Percentiles rank a stretch among this genome's conserved stretches.
phyloP scores from a whole-genome alignment of 2,888 invertebrate genomes.

The Bhutanitis thaidina region DNA sequence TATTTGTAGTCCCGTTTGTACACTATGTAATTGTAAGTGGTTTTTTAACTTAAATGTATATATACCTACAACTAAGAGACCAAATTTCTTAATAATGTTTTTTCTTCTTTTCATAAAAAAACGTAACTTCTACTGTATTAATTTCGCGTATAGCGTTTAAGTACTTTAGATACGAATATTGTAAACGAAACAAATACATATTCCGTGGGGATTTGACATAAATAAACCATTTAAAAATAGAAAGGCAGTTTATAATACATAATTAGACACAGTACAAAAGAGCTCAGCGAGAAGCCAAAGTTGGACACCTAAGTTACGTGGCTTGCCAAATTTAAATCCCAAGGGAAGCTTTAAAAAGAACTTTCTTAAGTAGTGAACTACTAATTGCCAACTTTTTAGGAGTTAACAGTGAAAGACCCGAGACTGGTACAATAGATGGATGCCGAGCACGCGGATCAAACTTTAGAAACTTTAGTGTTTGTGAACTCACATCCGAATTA shows the following conservation, averaged over 20 bases:
- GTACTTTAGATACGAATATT: too few relatives aligned
- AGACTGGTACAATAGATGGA: slow-evolving; percentile 8
- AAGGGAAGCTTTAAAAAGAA: slow-evolving; percentile 17
- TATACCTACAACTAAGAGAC: too few relatives aligned
- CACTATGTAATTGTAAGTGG: too few relatives aligned
- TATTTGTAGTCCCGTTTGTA: too few relatives aligned
- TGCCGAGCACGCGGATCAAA: slow-evolving; percentile 1
- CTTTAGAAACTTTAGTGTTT: not conserved
- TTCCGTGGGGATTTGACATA: too few relatives aligned
- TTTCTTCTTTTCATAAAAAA: too few relatives aligned
- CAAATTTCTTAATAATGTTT: too few relatives aligned
- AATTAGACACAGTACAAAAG: slow-evolving; percentile 9
- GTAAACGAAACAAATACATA: too few relatives aligned
- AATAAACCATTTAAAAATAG: too few relatives aligned
- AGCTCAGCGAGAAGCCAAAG: slow-evolving; percentile 3
- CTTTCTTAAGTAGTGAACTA: slow-evolving; percentile 17
- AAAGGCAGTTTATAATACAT: not conserved
- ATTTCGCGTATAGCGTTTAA: too few relatives aligned
- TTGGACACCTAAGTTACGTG: slow-evolving; percentile 7
- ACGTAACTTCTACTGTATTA: too few relatives aligned
- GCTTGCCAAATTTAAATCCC: slow-evolving; percentile 15
- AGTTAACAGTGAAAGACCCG: slow-evolving; percentile 1
- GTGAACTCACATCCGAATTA: slow-evolving; percentile 1
- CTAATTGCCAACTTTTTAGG: slow-evolving; percentile 18
- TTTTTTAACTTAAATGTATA: too few relatives aligned